These are phyloP conservation scores for Pogona vitticeps DNA, from an alignment of 2,113 vertebrate genomes.

Conservation along the genomic window DNA sequence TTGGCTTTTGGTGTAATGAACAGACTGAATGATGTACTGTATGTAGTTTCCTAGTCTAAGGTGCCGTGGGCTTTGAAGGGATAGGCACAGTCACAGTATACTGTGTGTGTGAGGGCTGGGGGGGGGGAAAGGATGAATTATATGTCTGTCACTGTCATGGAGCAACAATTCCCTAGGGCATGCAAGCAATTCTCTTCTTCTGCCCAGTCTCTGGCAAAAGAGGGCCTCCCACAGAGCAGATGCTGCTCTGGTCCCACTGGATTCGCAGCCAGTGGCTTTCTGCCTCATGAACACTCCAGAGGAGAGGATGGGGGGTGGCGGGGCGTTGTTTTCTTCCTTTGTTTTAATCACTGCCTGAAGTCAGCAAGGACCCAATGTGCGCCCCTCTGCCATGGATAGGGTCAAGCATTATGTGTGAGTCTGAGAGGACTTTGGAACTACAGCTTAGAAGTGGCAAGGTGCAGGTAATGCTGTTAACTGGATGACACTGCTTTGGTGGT, in stretches of 20 bases:
- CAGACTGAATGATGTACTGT: background rate
- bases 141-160: background rate
- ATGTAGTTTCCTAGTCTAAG: background rate
- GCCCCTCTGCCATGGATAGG: background rate
- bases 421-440: background rate
- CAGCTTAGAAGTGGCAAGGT: no score
- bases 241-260: background rate
- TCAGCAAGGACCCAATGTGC: background rate
- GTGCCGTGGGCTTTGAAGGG: background rate
- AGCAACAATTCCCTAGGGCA: background rate
- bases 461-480: no score
- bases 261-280: background rate
- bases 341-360: slow-evolving; percentile 1
- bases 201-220: background rate
- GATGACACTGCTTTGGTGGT: no score
- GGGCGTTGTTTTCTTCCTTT: background rate
- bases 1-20: background rate
- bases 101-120: no score
- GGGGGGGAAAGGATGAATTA: no score
- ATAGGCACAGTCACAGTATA: no score
- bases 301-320: background rate
- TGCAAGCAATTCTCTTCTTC: background rate
- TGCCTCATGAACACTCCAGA: background rate
- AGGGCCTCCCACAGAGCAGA: background rate
- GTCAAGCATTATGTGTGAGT: background rate